phyloP scores from a whole-genome alignment of 2,888 invertebrate genomes.

The Deroplatys truncata region DNA sequence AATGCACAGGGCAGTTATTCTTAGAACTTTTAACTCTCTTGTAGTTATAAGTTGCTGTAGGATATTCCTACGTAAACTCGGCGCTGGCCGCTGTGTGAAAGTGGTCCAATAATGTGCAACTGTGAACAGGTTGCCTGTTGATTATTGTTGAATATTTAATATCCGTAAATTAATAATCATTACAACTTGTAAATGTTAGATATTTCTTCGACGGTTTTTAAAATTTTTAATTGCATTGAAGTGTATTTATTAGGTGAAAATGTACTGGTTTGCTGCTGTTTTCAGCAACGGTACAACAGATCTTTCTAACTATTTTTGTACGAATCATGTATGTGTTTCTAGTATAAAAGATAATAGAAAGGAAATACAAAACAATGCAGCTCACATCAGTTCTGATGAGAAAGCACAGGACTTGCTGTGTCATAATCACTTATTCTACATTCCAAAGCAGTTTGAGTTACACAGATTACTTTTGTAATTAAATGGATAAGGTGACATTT shows the following conservation, averaged over 20 bases:
- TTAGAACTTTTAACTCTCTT: background rate
- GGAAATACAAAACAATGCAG: background rate
- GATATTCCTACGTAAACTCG: background rate
- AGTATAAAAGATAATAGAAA: background rate
- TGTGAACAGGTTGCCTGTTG: background rate
- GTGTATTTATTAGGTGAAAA: background rate
- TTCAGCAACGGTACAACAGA: background rate
- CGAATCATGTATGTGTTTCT: background rate
- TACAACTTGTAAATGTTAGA: background rate
- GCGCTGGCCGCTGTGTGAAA: slow-evolving; percentile 2
- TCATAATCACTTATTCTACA: background rate
- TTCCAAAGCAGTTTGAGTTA: background rate
- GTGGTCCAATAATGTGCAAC: background rate
- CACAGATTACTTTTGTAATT: background rate
- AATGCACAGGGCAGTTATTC: background rate
- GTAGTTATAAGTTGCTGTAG: background rate
- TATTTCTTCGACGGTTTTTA: background rate
- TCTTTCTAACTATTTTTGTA: background rate
- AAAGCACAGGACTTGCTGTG: background rate
- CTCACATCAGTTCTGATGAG: background rate
- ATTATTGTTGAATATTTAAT: background rate
- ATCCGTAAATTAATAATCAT: background rate
- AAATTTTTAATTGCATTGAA: background rate
- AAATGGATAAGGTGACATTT: background rate
- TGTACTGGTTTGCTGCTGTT: background rate